Percentiles rank a stretch among this genome's conserved stretches.
Evolutionary conservation across 1,140 invertebrate species (phyloP).

Genomic region (Bombyx mori): ASM3026992v2 NC_085110.1:7862001-7862500

Average conservation of each 20-base stretch:
- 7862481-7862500: conserved; percentile 88
- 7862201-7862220: too few relatives aligned
- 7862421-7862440: conserved; percentile 71
- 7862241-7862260: too few relatives aligned
- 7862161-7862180: too few relatives aligned
- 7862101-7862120: too few relatives aligned
- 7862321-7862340: background rate
- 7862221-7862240: too few relatives aligned
- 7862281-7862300: too few relatives aligned
- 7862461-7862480: conserved; percentile 82
- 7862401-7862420: conserved; percentile 92
- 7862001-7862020: conserved; percentile 82
- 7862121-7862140: too few relatives aligned
- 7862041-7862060: conserved; percentile 81
- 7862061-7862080: conserved; percentile 80
- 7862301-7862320: background rate
- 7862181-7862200: too few relatives aligned
- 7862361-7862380: conserved; percentile 82
- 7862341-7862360: conserved; percentile 1
- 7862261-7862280: too few relatives aligned
- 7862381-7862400: conserved; percentile 96
- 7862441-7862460: conserved; percentile 81
- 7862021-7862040: conserved; percentile 91
- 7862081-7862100: too few relatives aligned
- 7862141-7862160: too few relatives aligned